phyloP scores from a whole-genome alignment of 2,888 invertebrate genomes.

The Hydraecia micacea region DNA sequence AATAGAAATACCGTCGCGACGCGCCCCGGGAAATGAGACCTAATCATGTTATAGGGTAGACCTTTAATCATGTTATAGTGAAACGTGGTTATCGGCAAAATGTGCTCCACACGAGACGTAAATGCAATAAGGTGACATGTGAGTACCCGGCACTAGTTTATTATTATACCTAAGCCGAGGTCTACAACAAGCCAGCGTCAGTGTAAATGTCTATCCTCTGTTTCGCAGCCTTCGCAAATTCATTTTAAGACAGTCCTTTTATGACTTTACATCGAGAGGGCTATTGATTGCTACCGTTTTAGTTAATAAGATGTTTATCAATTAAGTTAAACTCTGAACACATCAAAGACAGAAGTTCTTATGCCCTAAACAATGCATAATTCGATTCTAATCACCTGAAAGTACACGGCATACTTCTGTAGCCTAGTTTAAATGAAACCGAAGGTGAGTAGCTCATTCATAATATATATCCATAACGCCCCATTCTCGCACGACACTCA shows the following conservation, averaged over 20 bases:
- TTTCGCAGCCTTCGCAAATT: no score
- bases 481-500: constrained; percentile 39
- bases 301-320: neutral
- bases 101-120: neutral
- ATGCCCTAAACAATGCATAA: neutral
- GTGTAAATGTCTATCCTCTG: neutral
- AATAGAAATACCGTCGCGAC: neutral
- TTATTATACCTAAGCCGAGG: neutral
- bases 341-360: neutral
- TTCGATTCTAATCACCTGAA: neutral
- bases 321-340: neutral
- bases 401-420: neutral
- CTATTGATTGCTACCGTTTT: neutral
- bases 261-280: neutral
- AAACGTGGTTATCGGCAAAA: neutral
- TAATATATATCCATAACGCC: constrained; percentile 23
- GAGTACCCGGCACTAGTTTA: neutral
- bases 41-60: neutral
- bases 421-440: neutral
- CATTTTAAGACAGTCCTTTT: neutral
- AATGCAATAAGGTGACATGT: neutral
- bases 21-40: neutral
- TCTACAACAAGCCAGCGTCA: neutral
- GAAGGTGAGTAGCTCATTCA: constrained; percentile 1
- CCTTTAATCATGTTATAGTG: neutral